A percentile compares a stretch with the other conserved stretches of the same genome.
Evolutionary conservation across 2,888 invertebrate species (phyloP).

Genomic region (Leptinotarsa juncta): DNA sequence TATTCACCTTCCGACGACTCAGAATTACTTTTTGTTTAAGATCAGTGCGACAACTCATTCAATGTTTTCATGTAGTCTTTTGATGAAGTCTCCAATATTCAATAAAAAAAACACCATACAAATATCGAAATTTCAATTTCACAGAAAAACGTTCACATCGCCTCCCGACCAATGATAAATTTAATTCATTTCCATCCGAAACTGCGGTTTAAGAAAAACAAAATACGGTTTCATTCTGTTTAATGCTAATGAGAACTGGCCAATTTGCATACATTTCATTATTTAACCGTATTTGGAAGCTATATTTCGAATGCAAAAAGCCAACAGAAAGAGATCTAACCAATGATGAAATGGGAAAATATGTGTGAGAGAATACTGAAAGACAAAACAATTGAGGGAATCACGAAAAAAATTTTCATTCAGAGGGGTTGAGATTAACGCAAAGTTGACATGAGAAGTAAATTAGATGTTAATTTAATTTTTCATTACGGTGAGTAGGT

Average conservation of each 20-base stretch:
- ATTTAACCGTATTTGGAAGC: neutral
- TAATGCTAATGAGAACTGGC: slow-evolving; percentile 3
- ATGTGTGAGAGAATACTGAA: neutral
- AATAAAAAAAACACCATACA: neutral
- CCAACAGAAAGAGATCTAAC: neutral
- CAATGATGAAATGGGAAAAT: neutral
- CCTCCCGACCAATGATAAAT: neutral
- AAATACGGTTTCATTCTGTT: slow-evolving; percentile 1
- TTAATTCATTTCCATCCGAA: slow-evolving; percentile 5
- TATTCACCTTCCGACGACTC: too few relatives aligned
- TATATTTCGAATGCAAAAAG: neutral
- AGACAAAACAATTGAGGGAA: neutral
- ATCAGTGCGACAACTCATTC: too few relatives aligned
- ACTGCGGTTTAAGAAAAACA: slow-evolving; percentile 8
- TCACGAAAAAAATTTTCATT: too few relatives aligned
- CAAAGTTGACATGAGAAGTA: too few relatives aligned
- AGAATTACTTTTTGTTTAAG: too few relatives aligned
- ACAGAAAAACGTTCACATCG: neutral
- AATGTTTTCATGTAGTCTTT: too few relatives aligned
- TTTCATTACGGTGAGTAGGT: too few relatives aligned
- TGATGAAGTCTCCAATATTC: too few relatives aligned
- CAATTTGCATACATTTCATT: slow-evolving; percentile 7
- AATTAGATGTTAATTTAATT: too few relatives aligned
- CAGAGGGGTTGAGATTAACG: too few relatives aligned
- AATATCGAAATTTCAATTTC: neutral